Base-by-base conservation (phyloP, 2,888 invertebrate species). In the Oxytorus armatus region DNA sequence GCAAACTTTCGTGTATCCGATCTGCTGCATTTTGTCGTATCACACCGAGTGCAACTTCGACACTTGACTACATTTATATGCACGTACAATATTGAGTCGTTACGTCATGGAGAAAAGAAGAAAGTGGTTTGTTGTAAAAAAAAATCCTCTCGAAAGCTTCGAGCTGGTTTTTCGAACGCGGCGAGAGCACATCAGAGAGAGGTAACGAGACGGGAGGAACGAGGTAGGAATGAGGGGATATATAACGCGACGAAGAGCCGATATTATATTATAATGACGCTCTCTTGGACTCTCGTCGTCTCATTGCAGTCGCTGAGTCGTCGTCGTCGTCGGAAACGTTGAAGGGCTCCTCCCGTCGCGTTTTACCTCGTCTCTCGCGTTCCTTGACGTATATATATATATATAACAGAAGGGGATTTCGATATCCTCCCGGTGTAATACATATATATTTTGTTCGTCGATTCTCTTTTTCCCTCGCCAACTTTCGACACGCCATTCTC, bases 191-290 rank as follows among this genome's bases (percentile, higher is more conserved):
- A 44, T 44, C 4, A 29, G 16, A 47, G 72, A 44, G 73, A 79
- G 57, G 42, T 63, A 79, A 73, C 57, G 69, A 78, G 75, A 72
- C 51, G 51, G 51, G 61, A 72, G 25, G 53, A 74, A 55, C 69
- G 47, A 66, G 63, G 69, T 51, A 66, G 77, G 57, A 79, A 80
- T 65, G 77, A 78, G 69, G 73, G 63, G 68, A 61, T 57, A 44
- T 70, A 66, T 61, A 74, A 68, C 53, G 42, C 65, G 29, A 49
- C 57, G 42, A 65, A 79, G 78, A 70, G 69, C 69, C 80, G 74
- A 80, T 82, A 53, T 78, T 61, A 77, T 74, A 79, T 82, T 83
- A 85, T 86, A 86, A 86, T 81, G 83, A 86, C 81, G 84, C 76
- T 83, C 84, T 85, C 82, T 66, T 74, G 18, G 63, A 69, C 63